Evolutionary conservation across 2,113 vertebrate genomes (phyloP), one percentile per base, ranked within the genome.

Genomic region (Entelurus aequoreus): DNA sequence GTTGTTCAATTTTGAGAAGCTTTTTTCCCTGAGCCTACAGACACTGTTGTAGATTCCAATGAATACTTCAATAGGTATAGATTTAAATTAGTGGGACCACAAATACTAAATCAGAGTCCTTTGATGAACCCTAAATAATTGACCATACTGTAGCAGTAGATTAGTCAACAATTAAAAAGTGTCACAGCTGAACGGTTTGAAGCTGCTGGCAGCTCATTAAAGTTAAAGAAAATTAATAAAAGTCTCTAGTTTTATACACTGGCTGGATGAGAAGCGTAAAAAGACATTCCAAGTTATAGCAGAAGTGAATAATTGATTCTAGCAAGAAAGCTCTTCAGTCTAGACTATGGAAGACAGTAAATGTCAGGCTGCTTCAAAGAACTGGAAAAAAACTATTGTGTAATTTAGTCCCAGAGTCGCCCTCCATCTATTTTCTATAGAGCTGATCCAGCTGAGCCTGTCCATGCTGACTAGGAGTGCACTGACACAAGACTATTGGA

Each of bases 151-250:
- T 46, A 47, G 51, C 58, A 55, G 68, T 68, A 50, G 48, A 84
- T 75, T 71, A 75, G 69, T 54, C 54, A 74, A 76, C 69, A 76
- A 74, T 80, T 77, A 65, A 74, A 77, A 71, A 67, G 48, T 46
- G 67, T 10, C 51, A 57, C 8, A 38, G 63, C 57, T 68, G 69
- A 80, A 56, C 48, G 48, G 66, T 72, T 59, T 54, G 60, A 78
- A 62, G 67, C 76, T 51, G 54, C 75, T 75, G 75, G 67, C 74
- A 70, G 71, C 75, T 68, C 61, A 62, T 76, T 73, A 80, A 42
- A 57, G 60, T 44, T 54, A 74, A 70, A 61, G 42, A 62, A 40
- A 58, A 19, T 51, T 54, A 54, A 65, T 47, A 51, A 76, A 46
- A 65, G 63, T 47, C 53, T 66, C 35, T 65, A 74, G 75, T 80